phyloP scores from a whole-genome alignment of 2,113 vertebrate species.

The Pedetes capensis region DNA sequence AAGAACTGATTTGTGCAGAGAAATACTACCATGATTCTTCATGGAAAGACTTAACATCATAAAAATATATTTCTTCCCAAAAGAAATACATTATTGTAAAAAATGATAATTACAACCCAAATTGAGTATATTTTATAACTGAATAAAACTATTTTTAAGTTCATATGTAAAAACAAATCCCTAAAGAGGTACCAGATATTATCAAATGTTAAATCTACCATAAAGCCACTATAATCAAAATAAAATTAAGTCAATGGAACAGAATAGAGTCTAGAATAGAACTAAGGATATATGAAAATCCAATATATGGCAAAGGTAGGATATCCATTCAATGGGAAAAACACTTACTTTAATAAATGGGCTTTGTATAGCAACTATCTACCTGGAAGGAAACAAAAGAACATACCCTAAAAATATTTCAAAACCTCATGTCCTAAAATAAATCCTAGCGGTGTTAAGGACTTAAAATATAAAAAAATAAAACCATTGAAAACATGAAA shows the following conservation, averaged over 20 bases:
- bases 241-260: conserved; percentile 3
- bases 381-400: conserved; percentile 23
- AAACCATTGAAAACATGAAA: conserved; percentile 8
- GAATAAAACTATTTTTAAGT: conserved; percentile 13
- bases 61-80: conserved; percentile 15
- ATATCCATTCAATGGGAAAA: neutral
- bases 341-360: neutral
- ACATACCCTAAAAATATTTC: conserved; percentile 1
- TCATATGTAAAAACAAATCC: neutral
- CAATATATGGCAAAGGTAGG: neutral
- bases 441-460: conserved; percentile 17
- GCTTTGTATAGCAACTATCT: neutral
- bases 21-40: neutral
- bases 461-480: conserved; percentile 45
- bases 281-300: neutral
- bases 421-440: conserved; percentile 12
- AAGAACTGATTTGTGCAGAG: conserved; percentile 6
- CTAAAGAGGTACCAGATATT: neutral
- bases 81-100: conserved; percentile 26
- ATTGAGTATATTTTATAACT: neutral
- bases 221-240: conserved; percentile 24
- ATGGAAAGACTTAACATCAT: neutral
- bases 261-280: conserved; percentile 24
- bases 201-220: neutral
- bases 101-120: conserved; percentile 31